A percentile compares a stretch with the other conserved stretches of the same genome.
These are phyloP conservation scores for Microvelia longipes DNA, from an alignment of 1,140 invertebrate genomes.

Conservation along the genomic window DNA sequence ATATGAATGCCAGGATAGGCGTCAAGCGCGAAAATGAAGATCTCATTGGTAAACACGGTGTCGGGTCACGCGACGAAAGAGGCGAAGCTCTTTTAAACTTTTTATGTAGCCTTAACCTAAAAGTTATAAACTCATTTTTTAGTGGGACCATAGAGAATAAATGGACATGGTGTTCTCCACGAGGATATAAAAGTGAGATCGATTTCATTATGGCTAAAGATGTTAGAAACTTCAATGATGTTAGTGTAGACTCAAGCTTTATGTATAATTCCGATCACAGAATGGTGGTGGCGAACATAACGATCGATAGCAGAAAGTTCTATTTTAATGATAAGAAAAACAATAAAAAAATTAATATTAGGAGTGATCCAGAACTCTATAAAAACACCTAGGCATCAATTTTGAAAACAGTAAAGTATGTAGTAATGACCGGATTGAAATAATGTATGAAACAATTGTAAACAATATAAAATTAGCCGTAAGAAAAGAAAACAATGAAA, in stretches of 20 bases:
- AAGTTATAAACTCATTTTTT: constrained; percentile 1
- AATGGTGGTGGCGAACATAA: neutral
- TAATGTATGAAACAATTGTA: neutral
- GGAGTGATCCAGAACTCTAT: neutral
- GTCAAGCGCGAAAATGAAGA: neutral
- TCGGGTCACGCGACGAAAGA: neutral
- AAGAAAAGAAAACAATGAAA: neutral
- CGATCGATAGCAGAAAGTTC: neutral
- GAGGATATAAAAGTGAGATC: neutral
- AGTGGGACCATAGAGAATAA: neutral
- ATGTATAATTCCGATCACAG: neutral
- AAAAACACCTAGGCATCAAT: neutral
- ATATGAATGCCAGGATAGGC: neutral
- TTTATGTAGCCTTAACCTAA: neutral
- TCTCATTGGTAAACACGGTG: neutral
- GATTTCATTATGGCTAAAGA: constrained; percentile 1
- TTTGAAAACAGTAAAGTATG: neutral
- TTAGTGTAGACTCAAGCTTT: neutral
- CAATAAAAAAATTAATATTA: neutral
- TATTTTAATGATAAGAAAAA: neutral
- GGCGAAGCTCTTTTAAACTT: neutral
- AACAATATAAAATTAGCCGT: neutral
- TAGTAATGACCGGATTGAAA: neutral
- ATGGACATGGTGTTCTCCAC: constrained; percentile 1
- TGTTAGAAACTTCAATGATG: neutral